phyloP scores from a whole-genome alignment of 2,888 invertebrate genomes.

The Hydrotaea cyrtoneurina region DNA sequence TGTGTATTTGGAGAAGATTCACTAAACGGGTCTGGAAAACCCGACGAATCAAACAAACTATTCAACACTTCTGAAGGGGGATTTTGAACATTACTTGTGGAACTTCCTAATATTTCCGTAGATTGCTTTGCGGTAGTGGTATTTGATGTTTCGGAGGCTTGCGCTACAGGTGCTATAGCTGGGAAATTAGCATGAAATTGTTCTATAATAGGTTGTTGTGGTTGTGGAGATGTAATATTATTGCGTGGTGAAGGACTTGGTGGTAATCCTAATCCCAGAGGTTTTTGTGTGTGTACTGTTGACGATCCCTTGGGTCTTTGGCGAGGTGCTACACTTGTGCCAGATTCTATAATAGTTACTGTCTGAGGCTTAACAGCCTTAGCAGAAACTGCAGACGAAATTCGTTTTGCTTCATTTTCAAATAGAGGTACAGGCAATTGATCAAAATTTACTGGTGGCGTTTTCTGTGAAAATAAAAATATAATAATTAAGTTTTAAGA shows the following conservation, averaged over 20 bases:
- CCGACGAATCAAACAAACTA: conserved; percentile 84
- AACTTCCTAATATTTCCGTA: conserved; percentile 48
- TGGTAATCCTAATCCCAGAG: conserved; percentile 82
- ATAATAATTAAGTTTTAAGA: background rate
- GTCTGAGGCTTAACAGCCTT: conserved; percentile 79
- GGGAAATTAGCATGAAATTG: conserved; percentile 81
- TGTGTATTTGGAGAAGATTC: conserved; percentile 77
- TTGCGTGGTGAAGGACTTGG: conserved; percentile 82
- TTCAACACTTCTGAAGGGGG: conserved; percentile 80
- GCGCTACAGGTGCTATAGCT: conserved; percentile 72
- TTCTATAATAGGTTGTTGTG: conserved; percentile 77
- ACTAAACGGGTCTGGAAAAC: conserved; percentile 87
- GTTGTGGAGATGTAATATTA: conserved; percentile 80
- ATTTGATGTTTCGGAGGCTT: conserved; percentile 69
- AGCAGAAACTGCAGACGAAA: conserved; percentile 70
- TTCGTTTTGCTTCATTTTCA: conserved; percentile 86
- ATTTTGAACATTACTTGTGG: conserved; percentile 42
- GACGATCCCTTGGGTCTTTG: conserved; percentile 88
- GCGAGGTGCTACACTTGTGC: conserved; percentile 91
- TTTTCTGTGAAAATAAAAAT: conserved; percentile 82
- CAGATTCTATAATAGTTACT: conserved; percentile 83
- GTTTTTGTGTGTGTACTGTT: conserved; percentile 78
- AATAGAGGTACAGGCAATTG: conserved; percentile 85
- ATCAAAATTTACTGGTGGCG: conserved; percentile 84
- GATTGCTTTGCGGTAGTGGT: conserved; percentile 65